A percentile compares a stretch with the other conserved stretches of the same genome.
Conservation (phyloP, 2,888 invertebrate species). For the Andrena haemorrhoa region DNA sequence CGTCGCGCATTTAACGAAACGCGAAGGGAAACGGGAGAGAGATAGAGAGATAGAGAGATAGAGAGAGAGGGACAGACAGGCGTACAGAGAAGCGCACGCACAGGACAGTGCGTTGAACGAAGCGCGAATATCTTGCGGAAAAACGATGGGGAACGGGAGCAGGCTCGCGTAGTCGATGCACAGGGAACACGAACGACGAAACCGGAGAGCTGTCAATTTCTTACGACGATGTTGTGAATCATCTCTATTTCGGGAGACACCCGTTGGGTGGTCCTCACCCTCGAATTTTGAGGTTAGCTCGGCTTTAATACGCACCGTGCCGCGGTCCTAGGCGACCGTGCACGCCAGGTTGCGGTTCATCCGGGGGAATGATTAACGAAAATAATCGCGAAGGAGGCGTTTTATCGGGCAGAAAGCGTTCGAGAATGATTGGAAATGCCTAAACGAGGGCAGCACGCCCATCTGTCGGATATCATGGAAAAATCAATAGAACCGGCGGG, state of each 20-base stretch:
- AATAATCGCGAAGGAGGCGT: background rate
- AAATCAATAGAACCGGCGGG: slow-evolving; percentile 77
- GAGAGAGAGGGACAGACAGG: slow-evolving; percentile 12
- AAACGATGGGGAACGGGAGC: slow-evolving; percentile 4
- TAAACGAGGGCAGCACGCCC: slow-evolving; percentile 77
- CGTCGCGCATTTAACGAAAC: slow-evolving; percentile 70
- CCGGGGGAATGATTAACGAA: background rate
- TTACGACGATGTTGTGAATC: slow-evolving; percentile 77
- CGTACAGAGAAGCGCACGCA: slow-evolving; percentile 13
- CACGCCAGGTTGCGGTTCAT: background rate
- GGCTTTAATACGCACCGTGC: slow-evolving; percentile 24
- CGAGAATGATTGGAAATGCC: slow-evolving; percentile 51
- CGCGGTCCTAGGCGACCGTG: slow-evolving; percentile 1
- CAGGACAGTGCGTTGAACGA: background rate
- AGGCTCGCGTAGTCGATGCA: slow-evolving; percentile 1
- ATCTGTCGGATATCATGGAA: slow-evolving; percentile 73
- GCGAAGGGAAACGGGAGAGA: slow-evolving; percentile 55
- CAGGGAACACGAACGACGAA: slow-evolving; percentile 11
- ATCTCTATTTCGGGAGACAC: slow-evolving; percentile 82
- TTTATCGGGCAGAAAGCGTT: slow-evolving; percentile 38
- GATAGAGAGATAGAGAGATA: slow-evolving; percentile 14
- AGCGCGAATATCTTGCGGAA: background rate
- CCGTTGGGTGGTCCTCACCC: slow-evolving; percentile 74
- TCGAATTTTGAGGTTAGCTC: slow-evolving; percentile 79
- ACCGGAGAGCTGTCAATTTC: slow-evolving; percentile 67